These are phyloP conservation scores for Colossoma macropomum DNA, from an alignment of 2,113 vertebrate genomes.

Conservation along the genomic window DNA sequence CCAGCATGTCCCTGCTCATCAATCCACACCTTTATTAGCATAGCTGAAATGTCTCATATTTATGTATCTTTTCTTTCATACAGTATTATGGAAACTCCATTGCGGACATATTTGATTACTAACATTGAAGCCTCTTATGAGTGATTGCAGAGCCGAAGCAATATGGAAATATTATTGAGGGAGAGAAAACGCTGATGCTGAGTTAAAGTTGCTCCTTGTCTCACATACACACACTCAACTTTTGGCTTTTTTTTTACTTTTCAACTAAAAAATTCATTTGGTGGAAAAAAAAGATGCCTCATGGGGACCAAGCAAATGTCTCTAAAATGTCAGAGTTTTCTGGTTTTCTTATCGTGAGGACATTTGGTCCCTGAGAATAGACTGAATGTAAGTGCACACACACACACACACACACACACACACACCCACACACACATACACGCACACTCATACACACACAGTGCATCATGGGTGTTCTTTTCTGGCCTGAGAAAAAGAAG, in stretches of 20 bases:
- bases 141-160: not conserved
- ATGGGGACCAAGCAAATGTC: not conserved
- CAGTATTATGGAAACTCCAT: not conserved
- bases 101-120: not conserved
- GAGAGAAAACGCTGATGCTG: not conserved
- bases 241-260: not conserved
- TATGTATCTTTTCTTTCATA: not conserved
- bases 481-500: not conserved
- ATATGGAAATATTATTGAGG: not conserved
- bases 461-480: not conserved
- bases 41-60: not conserved
- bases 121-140: not conserved
- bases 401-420: slow-evolving; percentile 2
- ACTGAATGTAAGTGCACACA: not conserved
- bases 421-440: not conserved
- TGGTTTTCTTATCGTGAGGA: not conserved
- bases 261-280: not conserved
- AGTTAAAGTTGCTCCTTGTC: not conserved
- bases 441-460: no score
- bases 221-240: not conserved
- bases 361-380: not conserved
- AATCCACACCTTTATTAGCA: not conserved
- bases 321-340: not conserved
- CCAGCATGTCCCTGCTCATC: not conserved
- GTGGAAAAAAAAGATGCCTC: not conserved